Conservation (phyloP, 2,113 vertebrate species). For the Cervus canadensis region DNA sequence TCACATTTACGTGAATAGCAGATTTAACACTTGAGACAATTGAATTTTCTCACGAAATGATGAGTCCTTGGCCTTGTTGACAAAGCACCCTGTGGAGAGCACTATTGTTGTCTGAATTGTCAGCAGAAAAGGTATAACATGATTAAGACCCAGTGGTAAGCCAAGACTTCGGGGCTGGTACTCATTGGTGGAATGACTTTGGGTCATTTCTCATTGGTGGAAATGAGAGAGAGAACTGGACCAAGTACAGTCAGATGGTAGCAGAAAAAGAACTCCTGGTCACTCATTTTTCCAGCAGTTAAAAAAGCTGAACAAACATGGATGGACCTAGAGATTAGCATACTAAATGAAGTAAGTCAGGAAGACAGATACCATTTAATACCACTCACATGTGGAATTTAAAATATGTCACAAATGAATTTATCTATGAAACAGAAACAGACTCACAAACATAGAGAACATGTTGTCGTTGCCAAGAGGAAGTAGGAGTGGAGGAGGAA, state of each 20-base stretch:
- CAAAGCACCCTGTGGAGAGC: slow-evolving; percentile 2
- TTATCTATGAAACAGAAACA: background rate
- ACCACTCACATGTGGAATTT: background rate
- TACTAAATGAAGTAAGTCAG: background rate
- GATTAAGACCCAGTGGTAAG: slow-evolving; percentile 1
- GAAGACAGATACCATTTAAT: background rate
- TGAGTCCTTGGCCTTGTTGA: slow-evolving; percentile 42
- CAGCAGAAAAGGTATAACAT: background rate
- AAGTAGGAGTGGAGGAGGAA: background rate
- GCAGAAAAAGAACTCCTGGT: background rate
- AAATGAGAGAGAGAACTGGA: background rate
- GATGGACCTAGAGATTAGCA: background rate
- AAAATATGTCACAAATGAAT: background rate
- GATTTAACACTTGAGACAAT: slow-evolving; percentile 64
- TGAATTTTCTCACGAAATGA: slow-evolving; percentile 1
- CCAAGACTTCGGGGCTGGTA: background rate
- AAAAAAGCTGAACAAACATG: background rate
- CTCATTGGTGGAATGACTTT: background rate
- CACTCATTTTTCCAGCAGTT: background rate
- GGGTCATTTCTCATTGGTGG: background rate
- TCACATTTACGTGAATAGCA: background rate
- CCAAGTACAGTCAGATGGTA: background rate
- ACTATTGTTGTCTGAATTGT: background rate
- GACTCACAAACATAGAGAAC: background rate
- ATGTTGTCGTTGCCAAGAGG: background rate